Base-by-base conservation (phyloP, 2,113 vertebrate species). In the Gopherus flavomarginatus region DNA sequence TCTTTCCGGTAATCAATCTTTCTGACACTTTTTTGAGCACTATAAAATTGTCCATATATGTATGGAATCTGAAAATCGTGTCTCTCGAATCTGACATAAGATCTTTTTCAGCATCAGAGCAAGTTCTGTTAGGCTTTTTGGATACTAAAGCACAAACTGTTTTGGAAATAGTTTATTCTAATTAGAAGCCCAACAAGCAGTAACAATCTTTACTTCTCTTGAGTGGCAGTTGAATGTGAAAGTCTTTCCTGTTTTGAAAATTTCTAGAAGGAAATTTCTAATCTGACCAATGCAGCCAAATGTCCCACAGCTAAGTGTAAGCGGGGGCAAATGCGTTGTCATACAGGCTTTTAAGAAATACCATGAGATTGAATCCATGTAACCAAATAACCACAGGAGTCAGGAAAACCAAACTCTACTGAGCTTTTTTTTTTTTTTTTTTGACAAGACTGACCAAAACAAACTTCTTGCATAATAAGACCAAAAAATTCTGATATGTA, bases 391-490 rank as follows among this genome's bases (percentile, higher is more conserved):
- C 42, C n/a, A 1, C 31, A 38, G 17, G 21, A 38, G 17, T 42
- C 21, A 42, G 19, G 69, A n/a, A 42, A 22, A 75, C 21, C n/a
- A 75, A 21, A 72, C 42, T 75, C 59, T 72, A n/a, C 8, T 24
- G 21, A 72, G n/a, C 77, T 52, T 89, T 85, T 89, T 85, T 80
- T 56, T 88, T 85, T 88, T 83, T 57, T 80, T 56, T 89, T 85
- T 89, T 85, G 57, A 1, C 88, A 85, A 87, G 59, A 90, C 6
- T 79, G 65, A 42, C 17, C 11, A 62, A 31, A 62, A 31, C 29
- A 62, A 31, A 12, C 22, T 80, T 83, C 2, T 85, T 75, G 77
- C 72, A 81, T 35, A 29, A 11, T 3, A 80, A 85, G 75, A 83
- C 13, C 13, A 24, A 81, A 93, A 86, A 83, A 50, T 50, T 14